Conservation (phyloP, 2,113 vertebrate genomes). For the Poeciliopsis retropinna region DNA sequence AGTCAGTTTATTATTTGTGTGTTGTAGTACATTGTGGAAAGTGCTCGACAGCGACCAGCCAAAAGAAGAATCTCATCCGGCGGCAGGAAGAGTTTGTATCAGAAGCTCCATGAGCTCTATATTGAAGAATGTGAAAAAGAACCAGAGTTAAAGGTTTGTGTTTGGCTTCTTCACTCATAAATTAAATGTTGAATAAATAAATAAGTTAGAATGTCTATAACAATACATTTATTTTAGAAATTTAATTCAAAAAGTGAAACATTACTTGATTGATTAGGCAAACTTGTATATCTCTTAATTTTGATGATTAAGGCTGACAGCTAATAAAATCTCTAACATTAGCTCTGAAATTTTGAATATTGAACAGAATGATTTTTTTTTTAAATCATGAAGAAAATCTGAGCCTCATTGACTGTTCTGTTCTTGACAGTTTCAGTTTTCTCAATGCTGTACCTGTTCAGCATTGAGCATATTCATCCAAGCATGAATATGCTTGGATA, state of each 20-base stretch:
- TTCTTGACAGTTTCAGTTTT: no score
- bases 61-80: constrained; percentile 91
- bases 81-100: constrained; percentile 96
- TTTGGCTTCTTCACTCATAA: not conserved
- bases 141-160: constrained; percentile 95
- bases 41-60: constrained; percentile 94
- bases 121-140: constrained; percentile 99
- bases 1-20: constrained; percentile 6
- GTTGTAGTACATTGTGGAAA: constrained; percentile 96
- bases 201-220: not conserved
- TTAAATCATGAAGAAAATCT: no score
- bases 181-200: not conserved
- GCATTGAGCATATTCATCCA: no score
- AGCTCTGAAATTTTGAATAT: not conserved
- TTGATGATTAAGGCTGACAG: not conserved
- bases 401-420: no score
- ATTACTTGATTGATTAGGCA: no score
- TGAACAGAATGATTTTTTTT: not conserved
- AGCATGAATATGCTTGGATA: no score
- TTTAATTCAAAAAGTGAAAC: no score
- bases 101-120: constrained; percentile 98
- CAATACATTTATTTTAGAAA: no score
- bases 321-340: not conserved
- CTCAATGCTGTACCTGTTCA: no score
- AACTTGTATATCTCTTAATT: not conserved